Evolutionary conservation across 2,888 invertebrate genomes (phyloP).

Genomic region (Drosophila mimetica): DNA sequence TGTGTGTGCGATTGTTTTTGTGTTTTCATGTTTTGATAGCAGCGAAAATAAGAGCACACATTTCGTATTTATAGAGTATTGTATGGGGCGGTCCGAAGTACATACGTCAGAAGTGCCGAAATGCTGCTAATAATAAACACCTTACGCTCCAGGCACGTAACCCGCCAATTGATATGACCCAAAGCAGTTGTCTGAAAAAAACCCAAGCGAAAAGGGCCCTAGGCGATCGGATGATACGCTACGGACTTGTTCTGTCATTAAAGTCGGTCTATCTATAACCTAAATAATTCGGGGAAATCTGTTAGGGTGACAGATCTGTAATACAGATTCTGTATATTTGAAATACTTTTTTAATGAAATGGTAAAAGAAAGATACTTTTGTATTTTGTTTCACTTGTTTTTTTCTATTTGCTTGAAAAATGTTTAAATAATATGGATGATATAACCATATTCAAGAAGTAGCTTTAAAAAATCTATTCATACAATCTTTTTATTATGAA

Average conservation of each 20-base stretch:
- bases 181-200: conserved; percentile 44
- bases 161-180: conserved; percentile 39
- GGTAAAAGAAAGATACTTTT: not conserved
- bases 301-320: not conserved
- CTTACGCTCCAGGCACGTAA: conserved; percentile 42
- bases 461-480: too few relatives aligned
- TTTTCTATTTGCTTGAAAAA: not conserved
- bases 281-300: not conserved
- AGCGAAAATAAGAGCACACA: conserved; percentile 15
- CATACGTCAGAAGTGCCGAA: conserved; percentile 52
- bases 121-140: conserved; percentile 48
- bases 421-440: too few relatives aligned
- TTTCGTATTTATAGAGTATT: not conserved
- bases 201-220: conserved; percentile 4
- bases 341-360: not conserved
- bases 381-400: too few relatives aligned
- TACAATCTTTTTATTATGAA: too few relatives aligned
- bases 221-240: conserved; percentile 1
- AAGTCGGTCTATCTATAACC: not conserved
- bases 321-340: too few relatives aligned
- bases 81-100: conserved; percentile 42
- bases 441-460: too few relatives aligned
- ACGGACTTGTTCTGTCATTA: not conserved
- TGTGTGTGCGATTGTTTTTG: conserved; percentile 11
- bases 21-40: conserved; percentile 27